phyloP scores from a whole-genome alignment of 2,888 invertebrate species.

The Drosophila melanosoma region DNA sequence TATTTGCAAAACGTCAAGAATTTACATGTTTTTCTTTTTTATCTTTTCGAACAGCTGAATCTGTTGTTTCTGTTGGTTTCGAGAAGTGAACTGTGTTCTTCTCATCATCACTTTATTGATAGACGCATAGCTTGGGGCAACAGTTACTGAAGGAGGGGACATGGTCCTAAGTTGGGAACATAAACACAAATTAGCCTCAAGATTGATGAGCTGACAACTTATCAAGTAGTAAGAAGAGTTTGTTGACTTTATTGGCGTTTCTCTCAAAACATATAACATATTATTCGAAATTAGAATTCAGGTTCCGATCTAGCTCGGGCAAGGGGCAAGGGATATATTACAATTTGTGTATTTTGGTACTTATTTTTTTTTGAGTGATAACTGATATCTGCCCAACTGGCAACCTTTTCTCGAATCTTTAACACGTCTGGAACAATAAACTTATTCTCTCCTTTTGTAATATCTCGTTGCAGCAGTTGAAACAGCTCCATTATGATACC shows the following conservation, averaged over 20 bases:
- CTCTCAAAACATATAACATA: not conserved
- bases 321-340: not conserved
- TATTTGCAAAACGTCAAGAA: constrained; percentile 1
- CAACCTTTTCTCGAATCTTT: not conserved
- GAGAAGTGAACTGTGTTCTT: not conserved
- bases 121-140: not conserved
- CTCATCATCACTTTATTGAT: constrained; percentile 10
- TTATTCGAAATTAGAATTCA: not conserved
- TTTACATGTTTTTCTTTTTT: constrained; percentile 15
- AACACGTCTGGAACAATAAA: not conserved
- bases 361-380: not conserved
- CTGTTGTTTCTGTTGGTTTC: not conserved
- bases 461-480: not conserved
- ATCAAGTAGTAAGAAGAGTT: not conserved
- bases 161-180: not conserved
- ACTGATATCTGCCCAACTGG: too few species aligned
- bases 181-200: not conserved
- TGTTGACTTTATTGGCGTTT: not conserved
- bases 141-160: not conserved
- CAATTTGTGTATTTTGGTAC: not conserved
- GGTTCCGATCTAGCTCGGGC: not conserved
- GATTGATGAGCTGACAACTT: not conserved
- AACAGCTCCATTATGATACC: constrained; percentile 74
- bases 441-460: not conserved
- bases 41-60: not conserved